Evolutionary conservation across 2,888 invertebrate species (phyloP).

Genomic region (Tenthredo amoena): DNA sequence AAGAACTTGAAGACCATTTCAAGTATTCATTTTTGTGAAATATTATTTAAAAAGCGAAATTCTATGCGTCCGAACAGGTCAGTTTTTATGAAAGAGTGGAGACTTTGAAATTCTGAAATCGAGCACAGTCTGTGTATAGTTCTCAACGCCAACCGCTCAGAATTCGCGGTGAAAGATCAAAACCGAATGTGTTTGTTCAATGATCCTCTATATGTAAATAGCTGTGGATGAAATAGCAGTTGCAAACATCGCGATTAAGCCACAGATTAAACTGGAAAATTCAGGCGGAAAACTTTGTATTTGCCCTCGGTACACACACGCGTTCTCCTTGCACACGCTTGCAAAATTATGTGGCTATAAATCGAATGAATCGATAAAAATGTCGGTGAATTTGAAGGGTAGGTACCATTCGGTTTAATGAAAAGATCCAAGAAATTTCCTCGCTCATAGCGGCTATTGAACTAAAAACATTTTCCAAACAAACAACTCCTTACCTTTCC

Average conservation of each 20-base stretch:
- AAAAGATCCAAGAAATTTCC: background rate
- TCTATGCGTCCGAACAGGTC: background rate
- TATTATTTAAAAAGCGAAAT: background rate
- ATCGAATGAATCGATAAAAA: conserved; percentile 38
- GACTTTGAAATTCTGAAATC: background rate
- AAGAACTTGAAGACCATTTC: background rate
- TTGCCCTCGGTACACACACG: conserved; percentile 10
- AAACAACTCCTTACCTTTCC: background rate
- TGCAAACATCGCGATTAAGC: conserved; percentile 34
- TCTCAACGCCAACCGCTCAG: background rate
- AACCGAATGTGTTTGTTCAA: conserved; percentile 17
- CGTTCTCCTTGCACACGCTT: background rate
- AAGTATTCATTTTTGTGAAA: background rate
- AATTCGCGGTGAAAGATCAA: background rate
- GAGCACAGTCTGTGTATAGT: background rate
- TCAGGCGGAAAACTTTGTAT: conserved; percentile 31
- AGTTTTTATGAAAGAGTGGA: background rate
- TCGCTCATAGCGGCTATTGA: background rate
- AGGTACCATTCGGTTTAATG: background rate
- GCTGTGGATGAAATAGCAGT: conserved; percentile 20
- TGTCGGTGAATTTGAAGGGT: background rate
- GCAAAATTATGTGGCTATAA: conserved; percentile 18
- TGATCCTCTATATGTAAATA: conserved; percentile 31
- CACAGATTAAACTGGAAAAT: conserved; percentile 34
- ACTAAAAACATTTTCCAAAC: background rate